phyloP scores from a whole-genome alignment of 2,113 vertebrate genomes.

The Leiothrix lutea region DNA sequence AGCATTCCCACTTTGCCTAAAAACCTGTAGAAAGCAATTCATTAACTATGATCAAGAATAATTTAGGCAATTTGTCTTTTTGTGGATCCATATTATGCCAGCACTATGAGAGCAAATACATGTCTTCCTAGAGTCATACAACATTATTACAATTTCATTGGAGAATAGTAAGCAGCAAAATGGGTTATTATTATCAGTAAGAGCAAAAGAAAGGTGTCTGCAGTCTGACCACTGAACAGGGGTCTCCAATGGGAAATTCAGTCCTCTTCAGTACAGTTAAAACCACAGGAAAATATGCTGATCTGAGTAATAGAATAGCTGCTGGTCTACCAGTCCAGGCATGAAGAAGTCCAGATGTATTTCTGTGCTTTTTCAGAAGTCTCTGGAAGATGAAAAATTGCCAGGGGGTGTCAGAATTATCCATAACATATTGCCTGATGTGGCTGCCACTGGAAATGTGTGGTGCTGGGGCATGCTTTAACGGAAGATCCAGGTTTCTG shows the following conservation, averaged over 20 bases:
- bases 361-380: background rate
- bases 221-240: background rate
- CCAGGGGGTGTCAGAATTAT: background rate
- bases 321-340: background rate
- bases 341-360: background rate
- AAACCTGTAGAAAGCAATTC: background rate
- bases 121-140: background rate
- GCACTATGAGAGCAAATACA: background rate
- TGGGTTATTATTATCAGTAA: background rate
- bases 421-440: accelerated
- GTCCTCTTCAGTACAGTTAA: background rate
- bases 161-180: background rate
- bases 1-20: background rate
- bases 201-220: background rate
- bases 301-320: background rate
- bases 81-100: background rate
- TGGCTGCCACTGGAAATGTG: background rate
- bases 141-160: background rate
- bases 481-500: background rate
- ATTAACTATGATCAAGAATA: background rate
- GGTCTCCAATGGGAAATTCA: background rate
- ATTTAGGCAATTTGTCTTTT: background rate
- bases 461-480: background rate
- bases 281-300: background rate
- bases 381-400: background rate